Evolutionary conservation across 2,113 vertebrate genomes (phyloP).

Genomic region (Tichodroma muraria): DNA sequence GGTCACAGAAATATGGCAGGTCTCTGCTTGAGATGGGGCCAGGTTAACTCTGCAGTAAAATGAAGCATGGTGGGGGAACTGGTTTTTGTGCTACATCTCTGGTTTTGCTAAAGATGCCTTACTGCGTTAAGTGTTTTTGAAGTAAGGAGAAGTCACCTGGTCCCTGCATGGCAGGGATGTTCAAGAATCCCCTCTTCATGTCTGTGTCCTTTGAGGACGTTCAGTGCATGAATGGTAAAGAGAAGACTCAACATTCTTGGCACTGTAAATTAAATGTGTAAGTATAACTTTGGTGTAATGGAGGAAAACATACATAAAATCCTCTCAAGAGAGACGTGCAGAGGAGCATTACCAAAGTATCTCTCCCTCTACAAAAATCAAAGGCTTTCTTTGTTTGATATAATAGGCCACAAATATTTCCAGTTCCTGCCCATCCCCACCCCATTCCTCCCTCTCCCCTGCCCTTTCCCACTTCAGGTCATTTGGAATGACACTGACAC

Average conservation of each 20-base stretch:
- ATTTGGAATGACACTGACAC: background rate
- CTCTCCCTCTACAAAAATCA: background rate
- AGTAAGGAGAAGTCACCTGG: background rate
- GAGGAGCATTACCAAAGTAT: background rate
- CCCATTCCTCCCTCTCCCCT: background rate
- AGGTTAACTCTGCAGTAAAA: background rate
- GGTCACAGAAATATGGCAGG: background rate
- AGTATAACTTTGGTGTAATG: background rate
- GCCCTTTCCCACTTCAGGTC: background rate
- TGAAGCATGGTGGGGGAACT: background rate
- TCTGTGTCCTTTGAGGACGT: background rate
- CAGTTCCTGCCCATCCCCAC: background rate
- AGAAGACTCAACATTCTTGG: background rate
- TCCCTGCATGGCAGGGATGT: background rate
- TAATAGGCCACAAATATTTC: background rate
- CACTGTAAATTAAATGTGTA: background rate
- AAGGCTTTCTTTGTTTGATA: background rate
- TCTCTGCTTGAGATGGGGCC: background rate
- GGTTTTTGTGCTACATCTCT: background rate
- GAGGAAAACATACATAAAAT: background rate
- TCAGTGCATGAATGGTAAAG: background rate
- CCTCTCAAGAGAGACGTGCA: background rate
- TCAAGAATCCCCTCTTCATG: background rate
- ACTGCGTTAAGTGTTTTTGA: fast-evolving
- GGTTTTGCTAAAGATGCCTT: background rate